Evolutionary conservation across 2,888 invertebrate species (phyloP).

Genomic region (Agapostemon virescens): DNA sequence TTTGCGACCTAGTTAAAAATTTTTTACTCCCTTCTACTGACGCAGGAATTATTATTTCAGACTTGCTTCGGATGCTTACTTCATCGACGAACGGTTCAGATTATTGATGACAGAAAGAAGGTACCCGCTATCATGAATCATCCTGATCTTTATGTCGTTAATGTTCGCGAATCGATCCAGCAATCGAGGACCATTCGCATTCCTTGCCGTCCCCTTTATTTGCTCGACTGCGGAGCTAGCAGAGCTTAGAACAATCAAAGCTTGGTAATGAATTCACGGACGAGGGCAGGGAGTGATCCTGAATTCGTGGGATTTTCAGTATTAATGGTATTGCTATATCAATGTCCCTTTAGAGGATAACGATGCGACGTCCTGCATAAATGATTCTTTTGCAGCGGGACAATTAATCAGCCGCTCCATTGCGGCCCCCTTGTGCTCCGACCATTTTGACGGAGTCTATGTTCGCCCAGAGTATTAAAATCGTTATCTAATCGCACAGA

Average conservation of each 20-base stretch:
- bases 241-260: constrained; percentile 11
- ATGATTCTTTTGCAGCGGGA: constrained; percentile 5
- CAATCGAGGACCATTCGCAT: constrained; percentile 5
- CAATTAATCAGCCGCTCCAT: neutral
- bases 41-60: neutral
- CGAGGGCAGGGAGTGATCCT: neutral
- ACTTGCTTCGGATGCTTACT: neutral
- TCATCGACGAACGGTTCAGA: neutral
- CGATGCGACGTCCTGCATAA: neutral
- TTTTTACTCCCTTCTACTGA: neutral
- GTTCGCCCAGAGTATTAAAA: too few species aligned
- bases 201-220: constrained; percentile 12
- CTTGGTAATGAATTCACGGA: constrained; percentile 18
- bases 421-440: too few species aligned
- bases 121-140: neutral
- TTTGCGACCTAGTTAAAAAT: neutral
- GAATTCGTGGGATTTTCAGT: constrained; percentile 6
- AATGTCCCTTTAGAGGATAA: constrained; percentile 2
- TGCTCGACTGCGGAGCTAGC: neutral
- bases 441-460: too few species aligned
- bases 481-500: too few species aligned
- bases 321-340: constrained; percentile 22
- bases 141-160: neutral
- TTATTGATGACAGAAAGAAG: neutral
- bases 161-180: constrained; percentile 19